These are phyloP conservation scores for Chrysomela aeneicollis DNA, from an alignment of 2,888 invertebrate species.

Conservation along the genomic window DNA sequence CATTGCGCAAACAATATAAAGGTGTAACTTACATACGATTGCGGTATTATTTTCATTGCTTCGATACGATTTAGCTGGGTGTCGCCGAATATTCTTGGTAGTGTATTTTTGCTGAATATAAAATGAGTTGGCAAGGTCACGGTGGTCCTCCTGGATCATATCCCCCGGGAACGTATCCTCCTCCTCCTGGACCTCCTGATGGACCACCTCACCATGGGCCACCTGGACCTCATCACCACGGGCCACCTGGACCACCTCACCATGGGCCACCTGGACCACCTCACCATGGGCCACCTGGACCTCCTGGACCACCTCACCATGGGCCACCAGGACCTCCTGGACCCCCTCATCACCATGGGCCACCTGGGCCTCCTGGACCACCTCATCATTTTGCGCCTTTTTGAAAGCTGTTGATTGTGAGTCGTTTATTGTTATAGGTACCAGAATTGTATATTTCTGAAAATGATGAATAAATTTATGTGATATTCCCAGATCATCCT, in stretches of 20 bases:
- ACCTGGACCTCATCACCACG: neutral
- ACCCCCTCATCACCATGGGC: neutral
- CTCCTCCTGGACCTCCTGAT: neutral
- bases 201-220: neutral
- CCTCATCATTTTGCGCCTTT: neutral
- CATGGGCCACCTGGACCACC: slow-evolving; percentile 7
- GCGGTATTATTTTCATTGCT: too few species aligned
- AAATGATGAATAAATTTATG: too few species aligned
- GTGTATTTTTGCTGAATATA: too few species aligned
- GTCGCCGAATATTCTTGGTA: too few species aligned
- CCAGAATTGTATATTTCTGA: too few species aligned
- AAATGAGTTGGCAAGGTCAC: neutral
- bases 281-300: slow-evolving; percentile 2
- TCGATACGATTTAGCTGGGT: too few species aligned
- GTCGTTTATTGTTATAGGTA: neutral
- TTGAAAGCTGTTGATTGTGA: neutral
- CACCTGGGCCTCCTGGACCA: neutral
- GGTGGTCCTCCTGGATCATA: neutral
- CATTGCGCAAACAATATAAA: too few species aligned
- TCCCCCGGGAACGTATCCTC: neutral
- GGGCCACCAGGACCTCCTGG: too few species aligned
- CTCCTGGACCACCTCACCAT: neutral
- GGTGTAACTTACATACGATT: too few species aligned
- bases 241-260: neutral
- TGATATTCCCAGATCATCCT: too few species aligned